Conservation (phyloP, 2,888 invertebrate genomes). For the Eilema griseolum region DNA sequence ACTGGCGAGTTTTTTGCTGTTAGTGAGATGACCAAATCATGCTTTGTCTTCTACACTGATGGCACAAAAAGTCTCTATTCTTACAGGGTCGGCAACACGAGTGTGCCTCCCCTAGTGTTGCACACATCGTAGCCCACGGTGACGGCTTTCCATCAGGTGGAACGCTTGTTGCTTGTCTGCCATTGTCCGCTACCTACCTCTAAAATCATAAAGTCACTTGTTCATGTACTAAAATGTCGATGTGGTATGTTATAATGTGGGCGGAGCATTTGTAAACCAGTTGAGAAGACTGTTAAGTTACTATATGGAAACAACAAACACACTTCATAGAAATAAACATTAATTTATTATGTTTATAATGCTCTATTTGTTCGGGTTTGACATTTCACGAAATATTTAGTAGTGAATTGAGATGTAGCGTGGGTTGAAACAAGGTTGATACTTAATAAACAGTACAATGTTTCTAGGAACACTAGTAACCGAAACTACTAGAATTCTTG, state of each 20-base stretch:
- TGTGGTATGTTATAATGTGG: slow-evolving; percentile 12
- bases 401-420: neutral
- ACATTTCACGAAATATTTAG: slow-evolving; percentile 2
- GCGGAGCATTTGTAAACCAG: slow-evolving; percentile 15
- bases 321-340: neutral
- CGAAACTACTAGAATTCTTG: no score
- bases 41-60: no score
- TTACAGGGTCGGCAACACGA: no score
- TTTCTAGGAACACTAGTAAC: neutral
- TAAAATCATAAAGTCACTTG: slow-evolving; percentile 9
- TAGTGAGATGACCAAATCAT: no score
- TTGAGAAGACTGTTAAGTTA: slow-evolving; percentile 1
- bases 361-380: slow-evolving; percentile 5
- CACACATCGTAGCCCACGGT: no score
- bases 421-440: slow-evolving; percentile 3
- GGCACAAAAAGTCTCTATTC: no score
- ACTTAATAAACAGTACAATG: neutral
- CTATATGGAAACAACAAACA: neutral
- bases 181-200: neutral
- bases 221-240: slow-evolving; percentile 2
- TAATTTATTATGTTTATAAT: neutral
- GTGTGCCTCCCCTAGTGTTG: no score
- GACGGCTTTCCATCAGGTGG: no score
- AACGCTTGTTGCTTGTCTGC: no score
- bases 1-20: no score